Conservation (phyloP, 2,888 invertebrate species). For the Willowsia nigromaculata region DNA sequence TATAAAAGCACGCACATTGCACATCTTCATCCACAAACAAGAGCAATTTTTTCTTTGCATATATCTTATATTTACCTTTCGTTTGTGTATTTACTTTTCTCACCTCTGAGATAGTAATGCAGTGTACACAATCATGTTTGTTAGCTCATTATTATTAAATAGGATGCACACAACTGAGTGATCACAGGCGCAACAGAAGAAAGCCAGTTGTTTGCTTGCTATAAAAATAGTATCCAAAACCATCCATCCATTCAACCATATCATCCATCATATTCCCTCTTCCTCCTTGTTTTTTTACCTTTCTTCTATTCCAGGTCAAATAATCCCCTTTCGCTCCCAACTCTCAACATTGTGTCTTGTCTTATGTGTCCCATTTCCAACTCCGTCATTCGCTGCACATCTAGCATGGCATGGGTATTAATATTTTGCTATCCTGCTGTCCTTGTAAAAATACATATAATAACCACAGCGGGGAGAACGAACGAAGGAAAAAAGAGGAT, state of each 20-base stretch:
- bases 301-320: neutral
- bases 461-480: neutral
- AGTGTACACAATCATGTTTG: neutral
- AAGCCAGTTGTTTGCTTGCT: conserved; percentile 6
- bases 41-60: too few relatives aligned
- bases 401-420: neutral
- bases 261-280: conserved; percentile 25
- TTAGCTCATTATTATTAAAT: conserved; percentile 22
- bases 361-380: neutral
- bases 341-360: neutral
- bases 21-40: neutral
- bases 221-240: too few relatives aligned
- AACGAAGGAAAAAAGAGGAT: neutral
- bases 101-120: too few relatives aligned
- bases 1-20: neutral
- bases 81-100: neutral
- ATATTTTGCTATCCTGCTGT: neutral
- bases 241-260: neutral
- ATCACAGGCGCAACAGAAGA: neutral
- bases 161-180: conserved; percentile 20
- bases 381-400: neutral
- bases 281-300: neutral
- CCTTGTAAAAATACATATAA: neutral
- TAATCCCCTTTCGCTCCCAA: neutral
- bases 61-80: neutral